These are phyloP conservation scores for Saccopteryx leptura DNA, from an alignment of 2,113 vertebrate species.

Conservation along the genomic window DNA sequence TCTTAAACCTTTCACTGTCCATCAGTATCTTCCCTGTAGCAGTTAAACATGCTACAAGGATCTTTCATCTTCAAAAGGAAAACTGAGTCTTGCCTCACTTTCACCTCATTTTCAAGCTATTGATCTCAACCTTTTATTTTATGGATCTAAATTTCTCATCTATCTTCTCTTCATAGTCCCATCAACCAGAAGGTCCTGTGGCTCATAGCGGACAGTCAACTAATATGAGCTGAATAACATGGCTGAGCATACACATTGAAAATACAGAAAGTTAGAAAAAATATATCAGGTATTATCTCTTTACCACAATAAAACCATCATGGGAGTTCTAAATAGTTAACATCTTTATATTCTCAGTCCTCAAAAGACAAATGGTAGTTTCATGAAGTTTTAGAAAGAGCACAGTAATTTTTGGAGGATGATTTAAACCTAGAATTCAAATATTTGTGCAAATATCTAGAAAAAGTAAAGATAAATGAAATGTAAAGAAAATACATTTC, in stretches of 20 bases:
- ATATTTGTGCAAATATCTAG: conserved; percentile 1
- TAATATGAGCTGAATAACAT: not conserved
- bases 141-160: not conserved
- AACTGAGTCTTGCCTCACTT: not conserved
- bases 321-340: not conserved
- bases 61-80: conserved; percentile 36
- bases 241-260: not conserved
- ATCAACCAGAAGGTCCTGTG: not conserved
- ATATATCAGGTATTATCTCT: not conserved
- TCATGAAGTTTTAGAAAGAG: conserved; percentile 26
- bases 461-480: conserved; percentile 38
- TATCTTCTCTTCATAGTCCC: not conserved
- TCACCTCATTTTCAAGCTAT: conserved; percentile 7
- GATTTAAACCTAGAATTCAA: not conserved
- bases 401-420: not conserved
- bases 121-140: conserved; percentile 35
- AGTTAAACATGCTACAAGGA: not conserved
- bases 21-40: not conserved
- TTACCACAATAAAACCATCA: not conserved
- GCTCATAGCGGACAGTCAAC: not conserved
- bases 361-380: conserved; percentile 57
- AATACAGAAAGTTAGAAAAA: not conserved
- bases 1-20: not conserved
- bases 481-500: conserved; percentile 22
- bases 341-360: not conserved